A percentile compares a stretch with the other conserved stretches of the same genome.
Evolutionary conservation across 2,888 invertebrate species (phyloP).

Genomic region (Melanostoma scalare): DNA sequence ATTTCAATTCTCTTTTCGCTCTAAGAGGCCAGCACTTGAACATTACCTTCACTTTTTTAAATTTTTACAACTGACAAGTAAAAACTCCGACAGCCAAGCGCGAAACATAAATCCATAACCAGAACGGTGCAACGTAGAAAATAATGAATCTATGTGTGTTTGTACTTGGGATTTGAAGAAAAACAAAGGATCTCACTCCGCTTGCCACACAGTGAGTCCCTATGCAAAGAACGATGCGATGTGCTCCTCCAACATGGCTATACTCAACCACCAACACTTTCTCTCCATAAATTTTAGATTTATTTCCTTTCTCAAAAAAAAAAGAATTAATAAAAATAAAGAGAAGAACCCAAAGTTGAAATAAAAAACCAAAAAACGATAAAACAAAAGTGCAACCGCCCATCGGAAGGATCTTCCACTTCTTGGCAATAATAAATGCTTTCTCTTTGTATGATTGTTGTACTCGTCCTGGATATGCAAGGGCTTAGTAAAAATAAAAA

Average conservation of each 20-base stretch:
- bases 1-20: too few species aligned
- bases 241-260: neutral
- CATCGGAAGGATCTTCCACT: slow-evolving; percentile 65
- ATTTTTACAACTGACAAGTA: slow-evolving; percentile 23
- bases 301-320: slow-evolving; percentile 48
- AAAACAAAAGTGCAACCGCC: slow-evolving; percentile 63
- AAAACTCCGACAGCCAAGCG: slow-evolving; percentile 1
- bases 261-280: slow-evolving; percentile 57
- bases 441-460: slow-evolving; percentile 36
- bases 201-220: slow-evolving; percentile 16
- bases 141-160: slow-evolving; percentile 41
- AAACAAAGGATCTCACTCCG: slow-evolving; percentile 56
- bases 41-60: neutral
- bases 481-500: slow-evolving; percentile 27
- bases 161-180: slow-evolving; percentile 44
- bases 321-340: neutral
- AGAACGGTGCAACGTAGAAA: slow-evolving; percentile 2
- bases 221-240: slow-evolving; percentile 18
- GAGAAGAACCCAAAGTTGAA: slow-evolving; percentile 21
- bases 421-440: slow-evolving; percentile 59
- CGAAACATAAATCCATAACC: slow-evolving; percentile 18
- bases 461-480: slow-evolving; percentile 52
- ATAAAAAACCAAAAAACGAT: slow-evolving; percentile 42
- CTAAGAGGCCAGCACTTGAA: too few species aligned
- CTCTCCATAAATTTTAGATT: slow-evolving; percentile 64